Conservation (phyloP, 2,888 invertebrate species). For the Globia sparganii region DNA sequence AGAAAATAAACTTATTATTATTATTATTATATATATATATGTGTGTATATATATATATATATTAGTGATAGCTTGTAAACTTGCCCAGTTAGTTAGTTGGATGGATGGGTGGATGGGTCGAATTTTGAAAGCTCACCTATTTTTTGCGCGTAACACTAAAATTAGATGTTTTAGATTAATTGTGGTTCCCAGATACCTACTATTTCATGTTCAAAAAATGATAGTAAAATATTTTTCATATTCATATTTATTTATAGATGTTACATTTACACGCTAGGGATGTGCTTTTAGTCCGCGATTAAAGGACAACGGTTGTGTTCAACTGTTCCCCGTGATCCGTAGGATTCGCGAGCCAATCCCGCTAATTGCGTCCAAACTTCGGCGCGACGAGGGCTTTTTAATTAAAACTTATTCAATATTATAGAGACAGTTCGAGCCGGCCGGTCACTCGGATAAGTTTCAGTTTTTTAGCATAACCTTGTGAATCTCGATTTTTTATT, state of each 20-base stretch:
- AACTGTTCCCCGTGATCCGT: slow-evolving; percentile 64
- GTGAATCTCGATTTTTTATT: slow-evolving; percentile 48
- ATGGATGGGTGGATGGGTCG: too few species aligned
- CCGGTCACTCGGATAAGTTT: slow-evolving; percentile 76
- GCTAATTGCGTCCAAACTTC: slow-evolving; percentile 84
- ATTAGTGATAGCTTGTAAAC: too few species aligned
- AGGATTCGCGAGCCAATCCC: slow-evolving; percentile 75
- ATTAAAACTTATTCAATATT: slow-evolving; percentile 89
- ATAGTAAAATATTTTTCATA: background rate
- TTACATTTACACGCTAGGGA: slow-evolving; percentile 9
- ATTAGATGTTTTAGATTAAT: background rate
- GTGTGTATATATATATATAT: too few species aligned
- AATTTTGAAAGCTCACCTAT: too few species aligned
- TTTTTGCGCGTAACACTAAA: too few species aligned
- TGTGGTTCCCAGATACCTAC: background rate
- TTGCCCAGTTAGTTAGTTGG: too few species aligned
- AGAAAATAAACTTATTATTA: too few species aligned
- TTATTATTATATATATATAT: too few species aligned
- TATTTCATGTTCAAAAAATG: background rate
- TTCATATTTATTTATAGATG: background rate
- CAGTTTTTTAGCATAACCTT: slow-evolving; percentile 72
- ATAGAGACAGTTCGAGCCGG: slow-evolving; percentile 77
- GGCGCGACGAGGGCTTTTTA: slow-evolving; percentile 81
- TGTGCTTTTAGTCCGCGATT: slow-evolving; percentile 31
- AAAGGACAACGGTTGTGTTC: slow-evolving; percentile 66